These are phyloP conservation scores for Tetramorium parvispinum DNA, from an alignment of 1,140 invertebrate species.

Conservation along the genomic window DNA sequence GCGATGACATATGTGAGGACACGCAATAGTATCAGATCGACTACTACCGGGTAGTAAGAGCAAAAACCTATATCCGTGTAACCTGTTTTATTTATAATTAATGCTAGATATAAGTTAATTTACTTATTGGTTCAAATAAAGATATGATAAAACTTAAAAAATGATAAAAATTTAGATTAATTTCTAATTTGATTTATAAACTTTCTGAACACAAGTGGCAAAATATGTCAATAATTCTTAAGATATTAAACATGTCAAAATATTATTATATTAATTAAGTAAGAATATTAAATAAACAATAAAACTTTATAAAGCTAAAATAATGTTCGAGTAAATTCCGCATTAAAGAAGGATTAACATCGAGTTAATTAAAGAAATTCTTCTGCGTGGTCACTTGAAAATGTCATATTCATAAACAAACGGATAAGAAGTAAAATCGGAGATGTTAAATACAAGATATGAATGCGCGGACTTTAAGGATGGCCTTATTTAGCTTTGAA, in stretches of 20 bases:
- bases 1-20: conserved; percentile 55
- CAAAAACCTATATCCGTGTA: background rate
- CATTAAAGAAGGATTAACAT: background rate
- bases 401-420: background rate
- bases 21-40: background rate
- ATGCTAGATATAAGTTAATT: background rate
- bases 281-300: background rate
- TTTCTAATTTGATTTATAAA: background rate
- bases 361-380: background rate
- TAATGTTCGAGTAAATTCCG: background rate
- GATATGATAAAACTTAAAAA: too few relatives aligned
- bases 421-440: background rate
- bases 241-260: background rate
- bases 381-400: background rate
- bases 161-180: too few relatives aligned
- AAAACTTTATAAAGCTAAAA: background rate
- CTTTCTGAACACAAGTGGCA: background rate
- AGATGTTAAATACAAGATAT: conserved; percentile 5
- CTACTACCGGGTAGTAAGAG: background rate
- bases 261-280: conserved; percentile 1
- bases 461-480: conserved; percentile 3
- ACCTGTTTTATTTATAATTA: background rate
- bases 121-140: background rate
- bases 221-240: background rate
- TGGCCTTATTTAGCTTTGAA: conserved; percentile 14